phyloP scores from a whole-genome alignment of 2,797 vertebrate genomes.

The Staurois parvus region DNA sequence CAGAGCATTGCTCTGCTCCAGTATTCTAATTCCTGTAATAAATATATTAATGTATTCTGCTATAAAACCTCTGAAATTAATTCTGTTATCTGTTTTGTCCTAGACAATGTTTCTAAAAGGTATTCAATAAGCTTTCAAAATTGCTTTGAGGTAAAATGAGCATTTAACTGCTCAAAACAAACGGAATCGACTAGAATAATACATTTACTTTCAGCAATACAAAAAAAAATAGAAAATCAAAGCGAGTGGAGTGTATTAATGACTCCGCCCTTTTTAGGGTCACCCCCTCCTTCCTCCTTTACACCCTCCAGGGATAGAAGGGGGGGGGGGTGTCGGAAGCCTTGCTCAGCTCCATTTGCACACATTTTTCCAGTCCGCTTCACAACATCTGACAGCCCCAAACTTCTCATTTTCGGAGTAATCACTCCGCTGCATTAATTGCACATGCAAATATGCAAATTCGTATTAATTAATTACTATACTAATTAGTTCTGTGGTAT shows the following conservation, averaged over 20 bases:
- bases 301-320: conserved; percentile 34
- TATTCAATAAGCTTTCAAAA: not conserved
- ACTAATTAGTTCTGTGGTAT: conserved; percentile 99
- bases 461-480: conserved; percentile 99
- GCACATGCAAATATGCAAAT: conserved; percentile 99
- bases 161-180: not conserved
- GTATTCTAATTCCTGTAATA: no score
- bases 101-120: not conserved
- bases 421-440: conserved; percentile 95
- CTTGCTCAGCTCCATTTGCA: conserved; percentile 71
- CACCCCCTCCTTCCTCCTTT: conserved; percentile 27
- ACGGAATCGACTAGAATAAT: not conserved
- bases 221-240: conserved; percentile 2
- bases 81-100: not conserved
- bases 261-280: conserved; percentile 30
- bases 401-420: conserved; percentile 93
- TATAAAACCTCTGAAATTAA: not conserved
- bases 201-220: not conserved
- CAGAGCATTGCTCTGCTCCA: no score
- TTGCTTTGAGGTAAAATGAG: not conserved
- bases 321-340: conserved; percentile 27
- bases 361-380: conserved; percentile 81
- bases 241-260: conserved; percentile 48
- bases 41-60: not conserved
- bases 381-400: conserved; percentile 83